These are phyloP conservation scores for Umimayanthus chanpuru DNA, from an alignment of 92 coral and sea anemone genomes.

Conservation along the genomic window DNA sequence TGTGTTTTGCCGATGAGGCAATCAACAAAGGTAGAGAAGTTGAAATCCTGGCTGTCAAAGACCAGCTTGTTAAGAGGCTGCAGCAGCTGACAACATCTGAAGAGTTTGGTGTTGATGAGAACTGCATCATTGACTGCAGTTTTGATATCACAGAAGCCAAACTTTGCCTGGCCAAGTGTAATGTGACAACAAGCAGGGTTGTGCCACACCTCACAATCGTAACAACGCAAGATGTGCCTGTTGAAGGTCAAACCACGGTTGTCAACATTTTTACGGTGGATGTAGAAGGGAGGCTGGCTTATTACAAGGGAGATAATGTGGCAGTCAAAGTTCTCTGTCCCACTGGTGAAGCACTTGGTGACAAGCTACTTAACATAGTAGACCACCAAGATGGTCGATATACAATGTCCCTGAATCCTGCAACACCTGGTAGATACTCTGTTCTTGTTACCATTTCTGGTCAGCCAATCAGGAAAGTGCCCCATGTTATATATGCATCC, in stretches of 20 bases:
- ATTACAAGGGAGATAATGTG: slow-evolving; percentile 35
- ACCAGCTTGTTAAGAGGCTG: slow-evolving; percentile 48
- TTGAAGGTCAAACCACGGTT: slow-evolving; percentile 32
- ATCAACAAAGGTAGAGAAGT: slow-evolving; percentile 32
- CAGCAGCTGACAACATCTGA: slow-evolving; percentile 30
- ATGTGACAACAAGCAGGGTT: slow-evolving; percentile 29
- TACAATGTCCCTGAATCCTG: slow-evolving; percentile 31
- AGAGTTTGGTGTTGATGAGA: slow-evolving; percentile 42
- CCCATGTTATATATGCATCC: slow-evolving; percentile 39
- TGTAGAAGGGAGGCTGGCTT: slow-evolving; percentile 40
- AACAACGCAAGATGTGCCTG: slow-evolving; percentile 19
- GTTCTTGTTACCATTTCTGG: slow-evolving; percentile 37
- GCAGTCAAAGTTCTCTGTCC: slow-evolving; percentile 33
- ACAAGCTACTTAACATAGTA: not conserved
- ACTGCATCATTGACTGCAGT: slow-evolving; percentile 44
- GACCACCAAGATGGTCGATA: slow-evolving; percentile 43
- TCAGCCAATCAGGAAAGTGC: slow-evolving; percentile 22
- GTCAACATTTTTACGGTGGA: slow-evolving; percentile 30
- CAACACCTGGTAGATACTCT: slow-evolving; percentile 43
- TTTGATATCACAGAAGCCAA: slow-evolving; percentile 54
- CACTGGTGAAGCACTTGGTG: slow-evolving; percentile 10
- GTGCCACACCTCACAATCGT: slow-evolving; percentile 45
- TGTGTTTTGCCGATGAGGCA: slow-evolving; percentile 52
- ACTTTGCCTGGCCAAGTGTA: slow-evolving; percentile 34
- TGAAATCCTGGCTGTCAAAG: slow-evolving; percentile 51